A percentile compares a stretch with the other conserved stretches of the same genome.
These are phyloP conservation scores for Dryobates pubescens DNA, from an alignment of 2,797 vertebrate genomes.

Conservation along the genomic window DNA sequence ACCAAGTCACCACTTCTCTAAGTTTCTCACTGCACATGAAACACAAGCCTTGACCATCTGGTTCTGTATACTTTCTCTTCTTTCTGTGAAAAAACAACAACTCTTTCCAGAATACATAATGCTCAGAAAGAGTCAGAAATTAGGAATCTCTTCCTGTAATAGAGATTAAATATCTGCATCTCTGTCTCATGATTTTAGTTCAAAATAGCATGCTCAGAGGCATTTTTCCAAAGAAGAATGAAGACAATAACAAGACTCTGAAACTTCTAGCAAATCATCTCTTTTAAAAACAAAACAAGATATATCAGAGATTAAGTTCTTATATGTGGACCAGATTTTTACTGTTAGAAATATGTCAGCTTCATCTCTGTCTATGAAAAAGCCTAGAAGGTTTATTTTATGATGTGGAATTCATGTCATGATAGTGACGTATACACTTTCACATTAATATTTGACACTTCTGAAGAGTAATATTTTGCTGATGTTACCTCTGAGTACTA, in stretches of 20 bases:
- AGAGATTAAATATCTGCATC: neutral
- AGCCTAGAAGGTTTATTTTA: neutral
- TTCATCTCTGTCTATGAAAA: neutral
- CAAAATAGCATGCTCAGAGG: neutral
- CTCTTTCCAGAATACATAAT: neutral
- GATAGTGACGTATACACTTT: too few relatives aligned
- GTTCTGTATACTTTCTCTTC: neutral
- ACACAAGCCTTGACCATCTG: neutral
- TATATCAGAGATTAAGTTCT: neutral
- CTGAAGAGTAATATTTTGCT: too few relatives aligned
- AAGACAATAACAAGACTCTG: neutral
- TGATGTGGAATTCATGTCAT: too few relatives aligned
- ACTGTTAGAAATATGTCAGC: neutral
- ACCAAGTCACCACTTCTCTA: neutral
- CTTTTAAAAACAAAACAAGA: neutral
- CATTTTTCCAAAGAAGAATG: neutral
- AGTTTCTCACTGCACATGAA: neutral
- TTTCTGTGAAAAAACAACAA: neutral
- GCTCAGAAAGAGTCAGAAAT: neutral
- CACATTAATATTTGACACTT: too few relatives aligned
- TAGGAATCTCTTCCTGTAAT: neutral
- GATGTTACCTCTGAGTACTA: too few relatives aligned
- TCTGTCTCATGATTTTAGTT: neutral
- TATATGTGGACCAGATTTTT: neutral
- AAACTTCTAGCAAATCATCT: neutral